A percentile compares a stretch with the other conserved stretches of the same genome.
Evolutionary conservation across 2,888 invertebrate genomes (phyloP).

Genomic region (Hypercompe scribonia): DNA sequence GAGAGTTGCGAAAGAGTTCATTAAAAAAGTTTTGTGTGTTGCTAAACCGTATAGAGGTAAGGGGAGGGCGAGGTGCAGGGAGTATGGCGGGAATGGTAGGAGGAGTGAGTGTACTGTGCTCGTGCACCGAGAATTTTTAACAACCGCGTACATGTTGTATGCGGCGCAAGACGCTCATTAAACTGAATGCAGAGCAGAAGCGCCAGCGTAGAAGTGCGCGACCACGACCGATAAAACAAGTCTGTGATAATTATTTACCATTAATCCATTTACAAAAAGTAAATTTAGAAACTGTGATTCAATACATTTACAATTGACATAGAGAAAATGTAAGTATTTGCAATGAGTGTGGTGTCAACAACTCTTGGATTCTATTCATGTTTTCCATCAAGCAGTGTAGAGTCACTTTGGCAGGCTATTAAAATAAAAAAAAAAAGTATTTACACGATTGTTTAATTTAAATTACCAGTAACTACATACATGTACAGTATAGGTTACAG

Average conservation of each 20-base stretch:
- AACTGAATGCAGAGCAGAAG: constrained; percentile 11
- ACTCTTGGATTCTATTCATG: too few relatives aligned
- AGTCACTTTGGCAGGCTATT: too few relatives aligned
- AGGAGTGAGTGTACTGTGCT: constrained; percentile 19
- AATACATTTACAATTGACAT: too few relatives aligned
- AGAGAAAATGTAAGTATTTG: too few relatives aligned
- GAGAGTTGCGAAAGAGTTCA: constrained; percentile 42
- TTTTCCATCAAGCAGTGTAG: too few relatives aligned
- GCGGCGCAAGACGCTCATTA: constrained; percentile 31
- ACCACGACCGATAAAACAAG: background rate
- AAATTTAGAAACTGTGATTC: background rate
- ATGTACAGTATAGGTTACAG: too few relatives aligned
- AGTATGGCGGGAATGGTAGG: constrained; percentile 1
- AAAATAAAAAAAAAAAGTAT: too few relatives aligned
- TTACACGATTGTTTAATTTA: too few relatives aligned
- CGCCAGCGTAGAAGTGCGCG: background rate
- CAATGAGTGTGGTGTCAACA: too few relatives aligned
- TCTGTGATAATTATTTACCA: background rate
- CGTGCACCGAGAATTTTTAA: constrained; percentile 45
- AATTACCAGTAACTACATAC: too few relatives aligned
- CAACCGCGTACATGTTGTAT: constrained; percentile 25
- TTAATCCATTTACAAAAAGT: background rate
- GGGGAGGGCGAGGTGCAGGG: background rate
- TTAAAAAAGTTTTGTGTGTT: constrained; percentile 48
- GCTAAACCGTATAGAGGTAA: constrained; percentile 22